Evolutionary conservation across 2,888 invertebrate species (phyloP), one percentile per base, ranked within the genome.

Genomic region (Cryptus armator): DNA sequence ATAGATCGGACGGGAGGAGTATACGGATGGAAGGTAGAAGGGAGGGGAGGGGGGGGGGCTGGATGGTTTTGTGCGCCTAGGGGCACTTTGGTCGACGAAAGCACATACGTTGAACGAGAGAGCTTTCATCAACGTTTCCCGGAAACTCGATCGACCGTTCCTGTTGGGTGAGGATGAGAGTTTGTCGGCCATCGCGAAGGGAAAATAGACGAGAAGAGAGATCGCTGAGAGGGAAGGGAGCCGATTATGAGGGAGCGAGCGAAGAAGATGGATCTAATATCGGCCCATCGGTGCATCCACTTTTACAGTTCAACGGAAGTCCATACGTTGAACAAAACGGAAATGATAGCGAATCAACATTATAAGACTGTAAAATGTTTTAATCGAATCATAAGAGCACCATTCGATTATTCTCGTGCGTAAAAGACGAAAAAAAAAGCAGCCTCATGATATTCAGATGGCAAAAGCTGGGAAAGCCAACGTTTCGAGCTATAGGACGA

Each of bases 121-220:
- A 37, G 51, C 82, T 83, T 83, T 83, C 83, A 83, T 83, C 83
- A 83, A 83, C 83, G 70, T 70, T 83, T 53, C 64, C 79, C 79
- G 83, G 83, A 75, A 83, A 75, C 79, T 74, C 79, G 79, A 83
- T 83, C 83, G 83, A 83, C 68, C 83, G 75, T 68, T 51, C 32
- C 53, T 44, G 37, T 37, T 37, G 74, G 66, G 37, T 29, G 43
- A 59, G 56, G 29, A 59, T 59, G 59, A 29, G 59, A 29, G 59
- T 59, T 59, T 24, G 59, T 24, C 29, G 14, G 59, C 59, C 59
- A 59, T 59, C 24, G 59, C 16, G 70, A 64, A 53, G 59, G 24
- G 12, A 59, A 59, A 59, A 59, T 29, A 59, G 59, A 59, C 24
- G 59, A 59, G 59, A 29, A 29, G 24, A 59, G 59, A 29, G 29